Evolutionary conservation across 2,797 vertebrate species (phyloP), one percentile per base, ranked within the genome.

Genomic region (Poeciliopsis paucimaculata): DNA sequence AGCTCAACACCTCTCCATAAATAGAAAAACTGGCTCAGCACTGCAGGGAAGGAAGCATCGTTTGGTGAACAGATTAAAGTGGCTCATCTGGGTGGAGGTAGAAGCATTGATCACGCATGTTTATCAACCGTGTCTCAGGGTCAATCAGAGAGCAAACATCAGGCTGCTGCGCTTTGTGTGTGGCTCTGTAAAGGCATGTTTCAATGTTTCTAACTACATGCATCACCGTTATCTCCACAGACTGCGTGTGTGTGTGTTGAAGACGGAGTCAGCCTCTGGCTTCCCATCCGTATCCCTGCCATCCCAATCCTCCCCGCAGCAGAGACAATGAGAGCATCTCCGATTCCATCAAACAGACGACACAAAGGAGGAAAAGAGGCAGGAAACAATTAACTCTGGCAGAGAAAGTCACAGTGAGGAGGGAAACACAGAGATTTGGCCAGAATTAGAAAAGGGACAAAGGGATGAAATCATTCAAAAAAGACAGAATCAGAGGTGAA

Each of bases 1-100:
- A 92, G 90, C 91, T 94, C 92, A 91, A 91, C 93, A 91, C 85
- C 72, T 84, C 83, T 86, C 93, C 93, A 93, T 88, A 93, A 91
- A 93, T 91, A 94, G 91, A 93, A 91, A 89, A 92, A 91, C 81
- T 75, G 82, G 72, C 87, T 91, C 90, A 87, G 89, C 92, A 89
- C 93, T 88, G 83, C 79, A 64, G 92, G 93, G 89, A 89, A 77
- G 83, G 84, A 92, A 94, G 92, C 91, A 92, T 87, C 93, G 92
- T 93, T 94, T 92, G 90, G 87, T 92, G 91, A 93, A 78, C 75
- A 89, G 90, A 93, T 92, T 91, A 92, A 90, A 91, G 86, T 79
- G 84, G 75, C 39, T 43, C 75, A 75, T 47, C 72, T 73, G 57
- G 41, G 77, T 68, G 79, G 76, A 83, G 77, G 87, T 78, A 60